A percentile compares a stretch with the other conserved stretches of the same genome.
Evolutionary conservation across 2,113 vertebrate species (phyloP).

Genomic region (Geococcyx californianus): DNA sequence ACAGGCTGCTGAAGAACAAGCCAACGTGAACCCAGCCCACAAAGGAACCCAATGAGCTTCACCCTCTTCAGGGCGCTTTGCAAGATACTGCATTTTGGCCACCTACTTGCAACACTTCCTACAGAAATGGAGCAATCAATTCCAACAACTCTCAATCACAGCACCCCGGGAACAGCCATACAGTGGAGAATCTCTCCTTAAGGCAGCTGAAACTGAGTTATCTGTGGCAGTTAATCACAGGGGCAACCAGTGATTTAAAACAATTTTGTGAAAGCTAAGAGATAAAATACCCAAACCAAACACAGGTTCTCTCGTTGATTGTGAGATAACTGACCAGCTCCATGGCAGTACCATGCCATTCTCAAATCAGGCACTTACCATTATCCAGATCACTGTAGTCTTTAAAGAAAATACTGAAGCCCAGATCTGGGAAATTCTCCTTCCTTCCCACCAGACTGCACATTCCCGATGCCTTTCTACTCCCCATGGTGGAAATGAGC

Average conservation of each 20-base stretch:
- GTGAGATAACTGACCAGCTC: background rate
- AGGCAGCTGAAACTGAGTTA: background rate
- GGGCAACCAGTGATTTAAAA: background rate
- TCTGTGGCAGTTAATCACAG: background rate
- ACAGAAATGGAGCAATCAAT: background rate
- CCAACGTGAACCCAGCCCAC: fast-evolving
- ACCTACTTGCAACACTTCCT: background rate
- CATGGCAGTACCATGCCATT: background rate
- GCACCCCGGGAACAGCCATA: background rate
- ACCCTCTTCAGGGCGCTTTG: background rate
- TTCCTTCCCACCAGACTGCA: background rate
- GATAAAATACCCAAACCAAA: background rate
- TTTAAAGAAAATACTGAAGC: background rate
- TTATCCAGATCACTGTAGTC: background rate
- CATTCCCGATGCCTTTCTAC: background rate
- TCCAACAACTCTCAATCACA: background rate
- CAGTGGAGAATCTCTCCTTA: background rate
- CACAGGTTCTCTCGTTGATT: fast-evolving
- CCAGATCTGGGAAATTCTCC: background rate
- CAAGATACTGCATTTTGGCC: background rate
- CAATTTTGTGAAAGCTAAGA: background rate
- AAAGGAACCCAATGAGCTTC: background rate
- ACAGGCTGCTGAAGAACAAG: background rate
- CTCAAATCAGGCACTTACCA: background rate
- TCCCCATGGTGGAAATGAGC: background rate